These are phyloP conservation scores for Dinoponera quadriceps DNA, from an alignment of 1,140 invertebrate species.

Conservation along the genomic window DNA sequence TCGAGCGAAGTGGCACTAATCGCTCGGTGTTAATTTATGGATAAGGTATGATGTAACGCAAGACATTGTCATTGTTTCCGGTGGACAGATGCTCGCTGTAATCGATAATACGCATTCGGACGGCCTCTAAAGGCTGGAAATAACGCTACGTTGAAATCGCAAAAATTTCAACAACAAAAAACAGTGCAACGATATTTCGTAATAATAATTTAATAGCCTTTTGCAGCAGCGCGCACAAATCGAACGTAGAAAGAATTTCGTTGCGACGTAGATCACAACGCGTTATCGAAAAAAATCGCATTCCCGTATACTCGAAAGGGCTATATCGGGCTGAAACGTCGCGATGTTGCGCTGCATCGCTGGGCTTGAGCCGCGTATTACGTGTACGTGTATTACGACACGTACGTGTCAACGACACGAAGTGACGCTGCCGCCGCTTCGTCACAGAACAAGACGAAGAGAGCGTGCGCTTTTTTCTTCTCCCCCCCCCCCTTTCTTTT, in stretches of 20 bases:
- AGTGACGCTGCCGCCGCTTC: constrained; percentile 1
- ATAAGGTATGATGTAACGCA: neutral
- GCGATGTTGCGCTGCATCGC: neutral
- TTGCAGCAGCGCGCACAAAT: too few relatives aligned
- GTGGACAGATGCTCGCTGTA: neutral
- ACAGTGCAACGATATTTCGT: too few relatives aligned
- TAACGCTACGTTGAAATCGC: too few relatives aligned
- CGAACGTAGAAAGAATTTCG: too few relatives aligned
- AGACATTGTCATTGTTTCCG: constrained; percentile 3
- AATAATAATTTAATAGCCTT: too few relatives aligned
- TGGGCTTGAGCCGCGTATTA: constrained; percentile 1
- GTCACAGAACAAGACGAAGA: too few relatives aligned
- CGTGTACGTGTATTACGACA: constrained; percentile 12
- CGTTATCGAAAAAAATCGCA: neutral
- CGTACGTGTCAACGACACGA: constrained; percentile 9
- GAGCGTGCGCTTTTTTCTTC: neutral
- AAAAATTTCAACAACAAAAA: too few relatives aligned
- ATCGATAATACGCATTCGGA: neutral
- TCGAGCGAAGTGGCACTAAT: neutral
- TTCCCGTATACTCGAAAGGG: neutral
- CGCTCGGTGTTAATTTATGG: constrained; percentile 24
- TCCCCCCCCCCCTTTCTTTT: too few relatives aligned
- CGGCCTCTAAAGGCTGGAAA: neutral
- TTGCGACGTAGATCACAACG: neutral
- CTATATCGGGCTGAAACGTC: neutral